phyloP scores from a whole-genome alignment of 2,113 vertebrate genomes.

The Chlorodrepanis virens region DNA sequence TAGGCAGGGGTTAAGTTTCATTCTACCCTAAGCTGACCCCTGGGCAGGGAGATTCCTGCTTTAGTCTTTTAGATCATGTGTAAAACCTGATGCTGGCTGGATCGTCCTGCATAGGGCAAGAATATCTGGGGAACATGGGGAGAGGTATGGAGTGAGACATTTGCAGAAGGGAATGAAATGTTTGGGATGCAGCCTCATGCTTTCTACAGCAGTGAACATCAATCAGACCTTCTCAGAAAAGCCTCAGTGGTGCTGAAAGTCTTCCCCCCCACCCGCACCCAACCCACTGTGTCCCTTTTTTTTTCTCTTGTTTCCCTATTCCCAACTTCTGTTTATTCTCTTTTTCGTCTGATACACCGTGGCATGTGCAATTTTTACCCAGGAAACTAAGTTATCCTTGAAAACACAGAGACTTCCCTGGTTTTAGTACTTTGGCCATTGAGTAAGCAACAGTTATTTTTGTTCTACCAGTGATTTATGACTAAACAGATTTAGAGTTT shows the following conservation, averaged over 20 bases:
- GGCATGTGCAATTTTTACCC: slow-evolving; percentile 39
- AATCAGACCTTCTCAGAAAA: slow-evolving; percentile 78
- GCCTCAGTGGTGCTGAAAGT: neutral
- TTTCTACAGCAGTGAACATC: slow-evolving; percentile 70
- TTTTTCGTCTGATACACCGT: neutral
- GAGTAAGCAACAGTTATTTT: slow-evolving; percentile 33
- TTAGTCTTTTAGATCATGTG: slow-evolving; percentile 62
- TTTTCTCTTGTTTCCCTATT: neutral
- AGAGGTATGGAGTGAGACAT: slow-evolving; percentile 20
- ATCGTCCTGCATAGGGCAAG: neutral
- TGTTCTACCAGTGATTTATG: slow-evolving; percentile 34
- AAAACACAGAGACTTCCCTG: slow-evolving; percentile 50
- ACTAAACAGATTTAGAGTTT: slow-evolving; percentile 2
- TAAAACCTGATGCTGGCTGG: slow-evolving; percentile 65
- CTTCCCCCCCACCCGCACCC: neutral
- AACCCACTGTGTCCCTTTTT: neutral
- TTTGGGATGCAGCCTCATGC: slow-evolving; percentile 64
- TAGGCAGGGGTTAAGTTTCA: slow-evolving; percentile 25
- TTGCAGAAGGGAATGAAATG: slow-evolving; percentile 68
- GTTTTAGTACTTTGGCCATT: neutral
- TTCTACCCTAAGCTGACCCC: slow-evolving; percentile 63
- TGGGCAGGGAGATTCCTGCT: slow-evolving; percentile 64
- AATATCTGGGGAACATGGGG: slow-evolving; percentile 58
- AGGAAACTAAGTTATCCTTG: neutral
- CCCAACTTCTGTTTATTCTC: neutral